Conservation (phyloP, 2,888 invertebrate genomes). For the Agrilus cyanescens region DNA sequence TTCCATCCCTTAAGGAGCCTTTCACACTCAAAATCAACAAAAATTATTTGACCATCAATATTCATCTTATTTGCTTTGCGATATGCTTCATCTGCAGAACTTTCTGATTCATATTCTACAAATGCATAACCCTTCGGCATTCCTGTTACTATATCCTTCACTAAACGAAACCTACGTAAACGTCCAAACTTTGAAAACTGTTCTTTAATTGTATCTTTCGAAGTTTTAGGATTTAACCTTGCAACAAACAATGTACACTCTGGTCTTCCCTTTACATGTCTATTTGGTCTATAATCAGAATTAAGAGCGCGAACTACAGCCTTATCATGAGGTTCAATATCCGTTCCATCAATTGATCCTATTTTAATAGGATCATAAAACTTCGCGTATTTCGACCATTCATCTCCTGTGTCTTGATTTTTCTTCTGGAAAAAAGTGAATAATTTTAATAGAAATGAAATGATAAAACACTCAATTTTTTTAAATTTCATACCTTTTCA, state of each 20-base stretch:
- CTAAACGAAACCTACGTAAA: conserved; percentile 49
- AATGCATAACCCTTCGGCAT: conserved; percentile 75
- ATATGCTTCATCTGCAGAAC: conserved; percentile 50
- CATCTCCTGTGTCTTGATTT: conserved; percentile 14
- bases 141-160: conserved; percentile 74
- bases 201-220: conserved; percentile 43
- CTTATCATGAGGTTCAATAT: conserved; percentile 68
- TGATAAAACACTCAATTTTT: no score
- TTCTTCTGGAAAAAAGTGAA: background rate
- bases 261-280: conserved; percentile 55
- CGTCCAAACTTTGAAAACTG: conserved; percentile 54
- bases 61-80: conserved; percentile 44
- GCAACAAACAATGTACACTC: conserved; percentile 64
- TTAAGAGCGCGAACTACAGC: conserved; percentile 60
- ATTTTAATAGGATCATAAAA: conserved; percentile 68
- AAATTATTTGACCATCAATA: conserved; percentile 56
- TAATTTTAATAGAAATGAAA: no score
- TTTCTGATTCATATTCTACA: conserved; percentile 59
- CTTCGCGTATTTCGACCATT: conserved; percentile 45
- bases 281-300: conserved; percentile 53
- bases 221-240: conserved; percentile 56
- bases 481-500: no score
- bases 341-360: conserved; percentile 82
- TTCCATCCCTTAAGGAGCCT: conserved; percentile 65
- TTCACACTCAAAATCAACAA: conserved; percentile 69